Conservation (phyloP, 2,113 vertebrate species). For the Gambusia holbrooki region DNA sequence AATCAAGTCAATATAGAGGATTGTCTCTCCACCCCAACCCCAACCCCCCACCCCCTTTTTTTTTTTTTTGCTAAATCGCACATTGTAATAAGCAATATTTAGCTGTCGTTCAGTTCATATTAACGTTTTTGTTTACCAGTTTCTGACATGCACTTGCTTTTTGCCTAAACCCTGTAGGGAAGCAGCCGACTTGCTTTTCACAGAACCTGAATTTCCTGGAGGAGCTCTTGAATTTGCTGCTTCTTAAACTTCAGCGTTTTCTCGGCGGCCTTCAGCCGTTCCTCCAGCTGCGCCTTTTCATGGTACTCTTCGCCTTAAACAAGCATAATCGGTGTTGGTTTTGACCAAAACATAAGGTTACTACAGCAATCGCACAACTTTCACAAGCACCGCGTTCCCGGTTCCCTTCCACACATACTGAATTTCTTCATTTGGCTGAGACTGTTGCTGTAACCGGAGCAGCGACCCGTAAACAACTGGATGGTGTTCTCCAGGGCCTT, state of each 20-base stretch:
- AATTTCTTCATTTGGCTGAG: slow-evolving; percentile 83
- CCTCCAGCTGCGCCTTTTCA: slow-evolving; percentile 84
- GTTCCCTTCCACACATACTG: slow-evolving; percentile 77
- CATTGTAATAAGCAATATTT: background rate
- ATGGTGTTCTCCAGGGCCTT: slow-evolving; percentile 88
- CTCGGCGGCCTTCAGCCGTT: slow-evolving; percentile 81
- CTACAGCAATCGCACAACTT: slow-evolving; percentile 1
- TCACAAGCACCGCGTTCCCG: background rate
- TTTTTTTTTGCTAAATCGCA: too few relatives aligned
- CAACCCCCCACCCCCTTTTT: too few relatives aligned
- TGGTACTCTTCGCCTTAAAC: slow-evolving; percentile 62
- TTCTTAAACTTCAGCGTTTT: slow-evolving; percentile 82
- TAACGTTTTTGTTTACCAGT: background rate
- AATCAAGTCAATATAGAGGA: too few relatives aligned
- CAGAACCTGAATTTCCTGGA: slow-evolving; percentile 87
- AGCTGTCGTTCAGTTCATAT: background rate
- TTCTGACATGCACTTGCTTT: too few relatives aligned
- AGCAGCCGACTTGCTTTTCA: too few relatives aligned
- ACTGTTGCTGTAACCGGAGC: slow-evolving; percentile 79
- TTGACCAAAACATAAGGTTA: background rate
- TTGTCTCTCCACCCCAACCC: too few relatives aligned
- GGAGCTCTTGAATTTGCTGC: slow-evolving; percentile 83
- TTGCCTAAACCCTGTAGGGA: too few relatives aligned
- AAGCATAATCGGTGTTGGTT: background rate
- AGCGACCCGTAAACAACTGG: slow-evolving; percentile 78